Conservation (phyloP, 2,797 vertebrate species). For the Chelidonichthys spinosus region DNA sequence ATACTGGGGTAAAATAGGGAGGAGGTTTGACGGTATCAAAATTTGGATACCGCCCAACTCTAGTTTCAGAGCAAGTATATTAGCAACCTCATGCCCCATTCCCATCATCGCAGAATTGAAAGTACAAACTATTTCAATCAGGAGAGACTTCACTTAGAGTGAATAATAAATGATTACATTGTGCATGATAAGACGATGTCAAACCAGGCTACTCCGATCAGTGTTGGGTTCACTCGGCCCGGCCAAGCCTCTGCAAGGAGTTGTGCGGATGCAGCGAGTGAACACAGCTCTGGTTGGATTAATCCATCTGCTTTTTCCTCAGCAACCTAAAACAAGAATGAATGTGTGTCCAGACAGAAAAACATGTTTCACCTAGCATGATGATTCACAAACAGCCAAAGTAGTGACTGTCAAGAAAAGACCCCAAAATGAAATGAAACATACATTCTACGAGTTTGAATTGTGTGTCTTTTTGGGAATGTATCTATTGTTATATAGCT, state of each 20-base stretch:
- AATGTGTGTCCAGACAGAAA: not conserved
- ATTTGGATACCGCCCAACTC: no score
- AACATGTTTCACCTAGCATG: not conserved
- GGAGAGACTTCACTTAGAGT: no score
- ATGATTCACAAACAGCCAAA: no score
- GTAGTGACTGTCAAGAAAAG: no score
- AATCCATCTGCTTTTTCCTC: not conserved
- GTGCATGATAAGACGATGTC: no score
- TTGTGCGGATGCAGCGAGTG: not conserved
- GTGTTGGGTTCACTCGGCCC: not conserved
- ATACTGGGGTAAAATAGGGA: no score
- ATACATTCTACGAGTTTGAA: no score
- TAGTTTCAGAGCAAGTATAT: conserved; percentile 17
- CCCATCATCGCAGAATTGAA: not conserved
- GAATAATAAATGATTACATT: no score
- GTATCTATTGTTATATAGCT: no score
- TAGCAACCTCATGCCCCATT: not conserved
- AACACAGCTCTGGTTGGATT: not conserved
- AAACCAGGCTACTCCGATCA: not conserved
- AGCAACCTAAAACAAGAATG: not conserved
- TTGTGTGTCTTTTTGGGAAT: no score
- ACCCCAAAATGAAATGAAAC: no score
- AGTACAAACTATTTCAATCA: not conserved
- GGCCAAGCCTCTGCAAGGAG: not conserved
- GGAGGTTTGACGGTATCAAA: no score